Conservation (phyloP, 2,113 vertebrate species). For the Sturnus vulgaris region DNA sequence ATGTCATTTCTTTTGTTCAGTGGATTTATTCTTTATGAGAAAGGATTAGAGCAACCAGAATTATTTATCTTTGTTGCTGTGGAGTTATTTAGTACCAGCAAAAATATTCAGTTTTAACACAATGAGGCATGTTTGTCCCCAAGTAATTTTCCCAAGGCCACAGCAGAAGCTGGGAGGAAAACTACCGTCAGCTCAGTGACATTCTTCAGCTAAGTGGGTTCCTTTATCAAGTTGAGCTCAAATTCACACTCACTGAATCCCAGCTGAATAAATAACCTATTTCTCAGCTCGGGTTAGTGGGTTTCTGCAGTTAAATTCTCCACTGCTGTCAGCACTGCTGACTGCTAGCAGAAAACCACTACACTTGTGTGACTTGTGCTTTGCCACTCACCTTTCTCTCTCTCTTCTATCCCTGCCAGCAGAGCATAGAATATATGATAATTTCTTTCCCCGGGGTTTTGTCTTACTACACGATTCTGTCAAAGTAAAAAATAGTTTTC, state of each 20-base stretch:
- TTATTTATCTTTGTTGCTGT: slow-evolving; percentile 6
- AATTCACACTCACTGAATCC: neutral
- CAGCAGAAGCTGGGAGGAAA: neutral
- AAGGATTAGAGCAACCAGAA: neutral
- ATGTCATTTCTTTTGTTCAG: neutral
- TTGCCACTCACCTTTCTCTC: slow-evolving; percentile 81
- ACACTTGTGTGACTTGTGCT: neutral
- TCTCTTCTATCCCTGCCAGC: slow-evolving; percentile 84
- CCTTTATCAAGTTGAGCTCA: neutral
- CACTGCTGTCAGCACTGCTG: neutral
- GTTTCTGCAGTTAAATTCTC: neutral
- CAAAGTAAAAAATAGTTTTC: slow-evolving; percentile 27
- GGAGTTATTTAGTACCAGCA: slow-evolving; percentile 1
- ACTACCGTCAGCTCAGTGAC: neutral
- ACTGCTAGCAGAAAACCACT: neutral
- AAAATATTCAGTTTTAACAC: neutral
- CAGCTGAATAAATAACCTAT: neutral
- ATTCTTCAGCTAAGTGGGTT: neutral
- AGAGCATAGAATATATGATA: slow-evolving; percentile 98
- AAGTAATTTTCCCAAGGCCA: neutral
- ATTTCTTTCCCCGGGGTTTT: slow-evolving; percentile 96
- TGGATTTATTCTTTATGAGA: slow-evolving; percentile 13
- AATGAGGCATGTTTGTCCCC: neutral
- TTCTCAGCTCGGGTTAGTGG: neutral
- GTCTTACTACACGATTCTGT: slow-evolving; percentile 96